Percentiles rank a stretch among this genome's conserved stretches.
phyloP scores from a whole-genome alignment of 2,888 invertebrate species.

The Hyposoter dolosus region DNA sequence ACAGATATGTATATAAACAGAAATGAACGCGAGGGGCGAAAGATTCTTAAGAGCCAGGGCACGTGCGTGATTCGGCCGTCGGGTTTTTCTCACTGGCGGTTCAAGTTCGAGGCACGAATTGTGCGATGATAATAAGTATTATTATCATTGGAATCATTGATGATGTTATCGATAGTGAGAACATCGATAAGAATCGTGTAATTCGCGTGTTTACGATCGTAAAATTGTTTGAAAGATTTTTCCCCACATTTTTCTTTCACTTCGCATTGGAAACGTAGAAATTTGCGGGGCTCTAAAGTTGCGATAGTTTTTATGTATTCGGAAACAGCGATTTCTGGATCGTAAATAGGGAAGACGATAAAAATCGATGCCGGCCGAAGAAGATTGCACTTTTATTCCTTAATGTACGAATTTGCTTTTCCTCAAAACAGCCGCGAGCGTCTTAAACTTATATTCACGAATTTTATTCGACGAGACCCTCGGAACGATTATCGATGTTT shows the following conservation, averaged over 20 bases:
- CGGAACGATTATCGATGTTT: constrained; percentile 43
- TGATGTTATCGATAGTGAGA: constrained; percentile 22
- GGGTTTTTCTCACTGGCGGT: constrained; percentile 24
- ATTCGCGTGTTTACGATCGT: constrained; percentile 25
- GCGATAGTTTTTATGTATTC: background rate
- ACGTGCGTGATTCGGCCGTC: constrained; percentile 64
- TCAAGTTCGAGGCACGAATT: constrained; percentile 8
- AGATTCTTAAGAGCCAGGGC: constrained; percentile 64
- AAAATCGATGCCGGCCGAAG: background rate
- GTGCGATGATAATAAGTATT: constrained; percentile 35
- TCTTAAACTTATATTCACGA: constrained; percentile 29
- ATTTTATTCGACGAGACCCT: constrained; percentile 35
- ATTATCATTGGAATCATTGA: constrained; percentile 31
- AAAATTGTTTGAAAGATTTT: constrained; percentile 12
- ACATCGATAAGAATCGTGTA: constrained; percentile 16
- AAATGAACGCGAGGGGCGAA: constrained; percentile 59
- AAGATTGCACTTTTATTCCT: constrained; percentile 36
- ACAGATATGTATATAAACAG: constrained; percentile 25
- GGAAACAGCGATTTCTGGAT: background rate
- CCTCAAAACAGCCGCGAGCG: background rate
- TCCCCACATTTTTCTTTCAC: background rate
- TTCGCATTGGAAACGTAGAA: background rate
- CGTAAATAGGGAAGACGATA: background rate
- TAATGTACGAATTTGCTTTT: constrained; percentile 14
- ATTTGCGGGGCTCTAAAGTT: background rate